Conservation (phyloP, 2,113 vertebrate genomes). For the Tetrao urogallus region DNA sequence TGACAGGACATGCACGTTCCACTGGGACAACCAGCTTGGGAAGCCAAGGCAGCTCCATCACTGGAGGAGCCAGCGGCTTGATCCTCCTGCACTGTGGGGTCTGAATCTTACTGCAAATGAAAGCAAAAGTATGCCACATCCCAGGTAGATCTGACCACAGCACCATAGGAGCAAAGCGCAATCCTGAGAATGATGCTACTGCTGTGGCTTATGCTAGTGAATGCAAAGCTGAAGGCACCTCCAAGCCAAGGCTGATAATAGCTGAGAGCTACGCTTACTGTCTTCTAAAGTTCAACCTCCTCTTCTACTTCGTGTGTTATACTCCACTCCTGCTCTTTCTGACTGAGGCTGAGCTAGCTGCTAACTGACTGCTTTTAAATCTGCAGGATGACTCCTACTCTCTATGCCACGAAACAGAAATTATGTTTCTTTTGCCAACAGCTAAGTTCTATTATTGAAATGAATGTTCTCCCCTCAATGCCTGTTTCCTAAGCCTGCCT, state of each 20-base stretch:
- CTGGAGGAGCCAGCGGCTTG: background rate
- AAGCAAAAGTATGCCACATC: background rate
- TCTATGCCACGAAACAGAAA: background rate
- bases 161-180: background rate
- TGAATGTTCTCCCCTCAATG: background rate
- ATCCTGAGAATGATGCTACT: background rate
- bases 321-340: background rate
- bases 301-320: background rate
- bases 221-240: background rate
- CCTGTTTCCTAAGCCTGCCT: background rate
- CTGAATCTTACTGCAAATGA: background rate
- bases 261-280: background rate
- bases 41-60: background rate
- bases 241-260: background rate
- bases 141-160: background rate
- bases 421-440: background rate
- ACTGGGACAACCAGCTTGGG: background rate
- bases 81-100: background rate
- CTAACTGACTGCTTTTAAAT: conserved; percentile 3
- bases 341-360: background rate
- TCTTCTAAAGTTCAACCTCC: background rate
- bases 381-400: background rate
- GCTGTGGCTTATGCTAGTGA: background rate
- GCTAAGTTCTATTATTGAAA: background rate
- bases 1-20: fast-evolving